These are phyloP conservation scores for Halocaridina rubra DNA, from an alignment of 2,888 invertebrate genomes.

Conservation along the genomic window DNA sequence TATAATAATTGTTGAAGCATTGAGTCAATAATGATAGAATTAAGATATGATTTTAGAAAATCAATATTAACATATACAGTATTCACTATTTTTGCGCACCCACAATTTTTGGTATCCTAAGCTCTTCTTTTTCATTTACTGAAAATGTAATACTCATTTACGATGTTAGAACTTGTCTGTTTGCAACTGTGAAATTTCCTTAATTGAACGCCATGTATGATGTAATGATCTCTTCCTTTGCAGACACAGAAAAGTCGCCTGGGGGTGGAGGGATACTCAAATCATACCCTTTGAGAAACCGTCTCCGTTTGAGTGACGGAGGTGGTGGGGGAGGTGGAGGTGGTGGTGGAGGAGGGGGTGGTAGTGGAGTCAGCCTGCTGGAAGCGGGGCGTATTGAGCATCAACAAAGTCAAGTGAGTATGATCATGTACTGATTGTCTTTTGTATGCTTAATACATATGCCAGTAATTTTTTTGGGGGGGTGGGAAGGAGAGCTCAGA, in stretches of 20 bases:
- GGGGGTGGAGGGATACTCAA: conserved; percentile 57
- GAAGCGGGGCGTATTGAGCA: conserved; percentile 12
- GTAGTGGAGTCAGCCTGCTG: neutral
- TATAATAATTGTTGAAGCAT: no score
- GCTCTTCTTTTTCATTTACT: no score
- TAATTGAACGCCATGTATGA: no score
- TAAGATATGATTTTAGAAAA: neutral
- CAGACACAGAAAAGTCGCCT: conserved; percentile 57
- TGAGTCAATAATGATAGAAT: neutral
- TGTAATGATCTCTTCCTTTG: neutral
- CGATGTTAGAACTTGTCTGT: no score
- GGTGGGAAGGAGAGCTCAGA: no score
- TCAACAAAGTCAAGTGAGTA: neutral
- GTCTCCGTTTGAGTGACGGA: conserved; percentile 47
- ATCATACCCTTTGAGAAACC: conserved; percentile 59
- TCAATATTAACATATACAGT: neutral
- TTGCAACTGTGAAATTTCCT: no score
- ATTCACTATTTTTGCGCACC: no score
- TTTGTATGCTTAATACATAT: no score
- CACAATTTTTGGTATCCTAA: no score
- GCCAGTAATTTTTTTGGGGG: no score
- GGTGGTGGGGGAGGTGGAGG: conserved; percentile 43
- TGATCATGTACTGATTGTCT: no score
- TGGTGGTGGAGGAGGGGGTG: conserved; percentile 12
- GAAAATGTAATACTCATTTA: no score